Evolutionary conservation across 2,797 vertebrate species (phyloP).

Genomic region (Tinamus major): DNA sequence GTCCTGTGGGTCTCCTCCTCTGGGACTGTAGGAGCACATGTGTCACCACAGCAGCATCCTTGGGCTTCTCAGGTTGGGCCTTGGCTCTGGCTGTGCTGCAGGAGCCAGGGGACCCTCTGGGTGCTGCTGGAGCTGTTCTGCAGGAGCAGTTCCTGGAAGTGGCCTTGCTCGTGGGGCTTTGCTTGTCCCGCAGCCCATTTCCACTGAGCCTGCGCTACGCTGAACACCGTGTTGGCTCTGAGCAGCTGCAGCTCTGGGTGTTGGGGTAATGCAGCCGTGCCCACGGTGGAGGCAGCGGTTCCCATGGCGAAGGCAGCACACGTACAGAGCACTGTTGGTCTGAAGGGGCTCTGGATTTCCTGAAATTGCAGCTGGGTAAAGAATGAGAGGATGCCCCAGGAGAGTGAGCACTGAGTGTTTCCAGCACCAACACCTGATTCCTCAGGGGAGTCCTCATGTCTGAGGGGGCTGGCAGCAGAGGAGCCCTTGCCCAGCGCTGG

Average conservation of each 20-base stretch:
- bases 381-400: not conserved
- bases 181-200: not conserved
- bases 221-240: not conserved
- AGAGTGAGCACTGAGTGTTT: not conserved
- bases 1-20: not conserved
- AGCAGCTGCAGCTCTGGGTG: not conserved
- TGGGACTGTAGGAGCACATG: not conserved
- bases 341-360: not conserved
- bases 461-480: not conserved
- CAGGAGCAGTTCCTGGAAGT: not conserved
- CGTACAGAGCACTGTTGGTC: fast-evolving
- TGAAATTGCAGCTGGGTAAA: not conserved
- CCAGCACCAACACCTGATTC: not conserved
- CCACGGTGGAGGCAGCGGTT: not conserved
- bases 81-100: not conserved
- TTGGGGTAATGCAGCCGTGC: fast-evolving
- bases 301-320: not conserved
- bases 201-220: not conserved
- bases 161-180: not conserved
- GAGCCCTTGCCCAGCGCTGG: not conserved
- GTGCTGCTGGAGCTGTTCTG: not conserved
- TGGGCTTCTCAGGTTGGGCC: not conserved
- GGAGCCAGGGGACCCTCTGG: not conserved
- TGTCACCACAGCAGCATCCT: not conserved
- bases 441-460: not conserved